These are phyloP conservation scores for Euclidia mi DNA, from an alignment of 2,888 invertebrate species.

Conservation along the genomic window DNA sequence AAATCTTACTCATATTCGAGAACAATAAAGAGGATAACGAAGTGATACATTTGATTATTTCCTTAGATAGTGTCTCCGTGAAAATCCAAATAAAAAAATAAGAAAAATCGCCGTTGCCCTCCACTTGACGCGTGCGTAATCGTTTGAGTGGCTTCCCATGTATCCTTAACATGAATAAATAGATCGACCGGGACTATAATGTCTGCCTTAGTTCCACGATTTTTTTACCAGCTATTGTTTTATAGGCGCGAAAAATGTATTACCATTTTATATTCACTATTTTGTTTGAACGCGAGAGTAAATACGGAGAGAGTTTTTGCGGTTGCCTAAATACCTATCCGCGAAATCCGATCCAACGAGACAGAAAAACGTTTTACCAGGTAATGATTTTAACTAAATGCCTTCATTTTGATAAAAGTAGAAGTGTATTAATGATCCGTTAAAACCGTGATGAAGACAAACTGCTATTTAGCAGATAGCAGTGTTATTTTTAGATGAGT, in stretches of 20 bases:
- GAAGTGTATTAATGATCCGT: conserved; percentile 30
- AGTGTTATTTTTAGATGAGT: background rate
- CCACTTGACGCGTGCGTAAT: conserved; percentile 48
- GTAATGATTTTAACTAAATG: conserved; percentile 15
- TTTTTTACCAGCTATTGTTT: conserved; percentile 14
- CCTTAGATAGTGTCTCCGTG: conserved; percentile 20
- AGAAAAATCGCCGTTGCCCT: conserved; percentile 38
- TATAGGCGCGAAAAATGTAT: conserved; percentile 1
- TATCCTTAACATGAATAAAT: conserved; percentile 69
- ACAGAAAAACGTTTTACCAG: conserved; percentile 11
- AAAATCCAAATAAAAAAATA: conserved; percentile 27
- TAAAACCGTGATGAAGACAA: conserved; percentile 39
- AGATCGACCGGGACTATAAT: conserved; percentile 40
- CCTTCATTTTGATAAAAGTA: conserved; percentile 23
- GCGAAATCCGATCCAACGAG: conserved; percentile 23
- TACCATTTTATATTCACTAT: conserved; percentile 1
- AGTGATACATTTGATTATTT: conserved; percentile 23
- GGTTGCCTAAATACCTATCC: conserved; percentile 17
- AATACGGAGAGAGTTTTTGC: conserved; percentile 10
- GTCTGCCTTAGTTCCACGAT: conserved; percentile 9
- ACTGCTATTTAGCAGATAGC: conserved; percentile 11
- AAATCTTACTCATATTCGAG: too few relatives aligned
- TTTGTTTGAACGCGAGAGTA: conserved; percentile 9
- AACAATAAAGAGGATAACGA: background rate
- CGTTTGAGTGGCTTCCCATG: conserved; percentile 68